These are phyloP conservation scores for Capreolus pygargus DNA, from an alignment of 2,113 vertebrate species.

Conservation along the genomic window DNA sequence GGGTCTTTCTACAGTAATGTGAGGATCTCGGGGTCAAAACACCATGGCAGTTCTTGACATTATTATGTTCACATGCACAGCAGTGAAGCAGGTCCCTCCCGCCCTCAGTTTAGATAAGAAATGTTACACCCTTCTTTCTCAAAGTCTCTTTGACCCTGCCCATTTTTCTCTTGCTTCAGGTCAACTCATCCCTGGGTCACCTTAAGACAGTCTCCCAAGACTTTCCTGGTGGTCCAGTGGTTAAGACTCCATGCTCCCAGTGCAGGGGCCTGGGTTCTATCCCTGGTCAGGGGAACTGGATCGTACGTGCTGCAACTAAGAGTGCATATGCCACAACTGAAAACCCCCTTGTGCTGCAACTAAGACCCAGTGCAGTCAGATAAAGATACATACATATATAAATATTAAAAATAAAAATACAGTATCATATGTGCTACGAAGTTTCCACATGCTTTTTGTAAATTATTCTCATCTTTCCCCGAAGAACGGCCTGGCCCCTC, in stretches of 20 bases:
- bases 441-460: neutral
- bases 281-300: neutral
- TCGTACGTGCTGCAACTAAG: neutral
- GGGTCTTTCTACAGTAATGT: neutral
- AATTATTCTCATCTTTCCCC: neutral
- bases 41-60: neutral
- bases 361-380: neutral
- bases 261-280: neutral
- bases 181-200: neutral
- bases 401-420: neutral
- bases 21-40: neutral
- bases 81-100: neutral
- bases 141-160: slow-evolving; percentile 7
- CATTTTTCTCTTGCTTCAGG: neutral
- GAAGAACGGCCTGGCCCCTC: neutral
- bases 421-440: neutral
- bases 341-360: neutral
- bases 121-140: slow-evolving; percentile 24
- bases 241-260: neutral
- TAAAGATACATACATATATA: neutral
- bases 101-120: neutral
- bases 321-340: neutral
- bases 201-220: neutral
- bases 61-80: neutral
- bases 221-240: neutral